phyloP scores from a whole-genome alignment of 2,888 invertebrate genomes.

The Drosophila flavopinicola region DNA sequence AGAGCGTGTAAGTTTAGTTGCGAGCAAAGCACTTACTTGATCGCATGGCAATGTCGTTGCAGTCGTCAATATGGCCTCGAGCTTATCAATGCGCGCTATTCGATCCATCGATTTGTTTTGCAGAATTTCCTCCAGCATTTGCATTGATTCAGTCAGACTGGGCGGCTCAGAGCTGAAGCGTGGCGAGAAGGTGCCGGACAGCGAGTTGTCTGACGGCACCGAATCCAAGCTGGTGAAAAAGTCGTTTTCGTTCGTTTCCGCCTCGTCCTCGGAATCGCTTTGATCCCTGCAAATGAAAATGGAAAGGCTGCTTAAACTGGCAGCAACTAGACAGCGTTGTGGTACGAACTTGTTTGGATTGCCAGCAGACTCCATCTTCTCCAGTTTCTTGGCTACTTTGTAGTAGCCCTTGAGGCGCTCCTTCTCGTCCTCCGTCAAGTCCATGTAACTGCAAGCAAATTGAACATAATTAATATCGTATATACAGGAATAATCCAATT shows the following conservation, averaged over 20 bases:
- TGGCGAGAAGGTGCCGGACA: constrained; percentile 89
- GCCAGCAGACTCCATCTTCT: constrained; percentile 93
- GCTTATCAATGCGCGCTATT: constrained; percentile 92
- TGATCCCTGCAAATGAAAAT: constrained; percentile 86
- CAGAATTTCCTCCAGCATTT: constrained; percentile 93
- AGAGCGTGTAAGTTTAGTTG: no score
- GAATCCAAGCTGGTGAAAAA: constrained; percentile 92
- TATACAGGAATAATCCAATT: no score
- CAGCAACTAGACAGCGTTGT: no score
- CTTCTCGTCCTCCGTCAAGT: constrained; percentile 95
- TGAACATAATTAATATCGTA: not conserved
- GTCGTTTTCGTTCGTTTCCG: constrained; percentile 89
- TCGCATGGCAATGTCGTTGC: constrained; percentile 90
- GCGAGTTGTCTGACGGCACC: constrained; percentile 89
- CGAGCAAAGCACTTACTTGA: constrained; percentile 81
- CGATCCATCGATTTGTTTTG: constrained; percentile 93
- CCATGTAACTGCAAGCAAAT: constrained; percentile 88
- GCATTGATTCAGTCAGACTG: constrained; percentile 94
- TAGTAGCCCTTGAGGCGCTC: constrained; percentile 95
- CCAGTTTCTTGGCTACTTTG: constrained; percentile 96
- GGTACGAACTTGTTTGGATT: constrained; percentile 87
- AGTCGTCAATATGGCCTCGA: constrained; percentile 93
- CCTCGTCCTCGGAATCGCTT: constrained; percentile 90
- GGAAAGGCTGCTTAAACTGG: not conserved
- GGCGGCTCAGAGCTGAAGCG: constrained; percentile 91